These are phyloP conservation scores for Trileptium ribeirensis DNA, from an alignment of 2,888 invertebrate species.

Conservation along the genomic window DNA sequence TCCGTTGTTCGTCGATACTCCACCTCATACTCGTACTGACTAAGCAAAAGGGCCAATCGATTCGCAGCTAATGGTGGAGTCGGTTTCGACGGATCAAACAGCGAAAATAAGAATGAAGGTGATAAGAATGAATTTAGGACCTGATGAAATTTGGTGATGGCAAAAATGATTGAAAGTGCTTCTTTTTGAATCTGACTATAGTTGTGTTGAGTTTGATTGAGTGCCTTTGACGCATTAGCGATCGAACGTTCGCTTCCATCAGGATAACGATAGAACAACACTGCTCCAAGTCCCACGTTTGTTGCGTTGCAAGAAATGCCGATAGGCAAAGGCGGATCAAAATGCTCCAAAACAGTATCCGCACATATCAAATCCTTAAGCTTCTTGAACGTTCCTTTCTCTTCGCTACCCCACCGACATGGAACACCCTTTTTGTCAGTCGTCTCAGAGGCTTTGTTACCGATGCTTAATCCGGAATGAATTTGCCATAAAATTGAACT, in stretches of 20 bases:
- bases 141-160: constrained; percentile 38
- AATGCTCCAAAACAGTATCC: not conserved
- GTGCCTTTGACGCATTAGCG: constrained; percentile 36
- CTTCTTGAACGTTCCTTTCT: not conserved
- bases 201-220: constrained; percentile 32
- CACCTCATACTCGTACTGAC: not conserved
- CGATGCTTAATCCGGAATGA: not conserved
- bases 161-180: constrained; percentile 35
- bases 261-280: constrained; percentile 30
- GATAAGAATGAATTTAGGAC: constrained; percentile 32
- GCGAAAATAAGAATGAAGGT: constrained; percentile 27
- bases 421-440: not conserved
- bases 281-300: constrained; percentile 18
- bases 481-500: not conserved
- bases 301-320: constrained; percentile 14
- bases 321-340: not conserved
- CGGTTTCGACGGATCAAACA: constrained; percentile 28
- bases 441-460: not conserved
- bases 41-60: constrained; percentile 23
- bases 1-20: constrained; percentile 19
- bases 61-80: constrained; percentile 24
- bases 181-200: constrained; percentile 40
- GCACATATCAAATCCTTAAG: not conserved
- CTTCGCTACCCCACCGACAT: not conserved
- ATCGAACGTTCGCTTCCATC: constrained; percentile 30